These are phyloP conservation scores for Chaetoderma sp. DNA, from an alignment of 2,888 invertebrate genomes.

Conservation along the genomic window DNA sequence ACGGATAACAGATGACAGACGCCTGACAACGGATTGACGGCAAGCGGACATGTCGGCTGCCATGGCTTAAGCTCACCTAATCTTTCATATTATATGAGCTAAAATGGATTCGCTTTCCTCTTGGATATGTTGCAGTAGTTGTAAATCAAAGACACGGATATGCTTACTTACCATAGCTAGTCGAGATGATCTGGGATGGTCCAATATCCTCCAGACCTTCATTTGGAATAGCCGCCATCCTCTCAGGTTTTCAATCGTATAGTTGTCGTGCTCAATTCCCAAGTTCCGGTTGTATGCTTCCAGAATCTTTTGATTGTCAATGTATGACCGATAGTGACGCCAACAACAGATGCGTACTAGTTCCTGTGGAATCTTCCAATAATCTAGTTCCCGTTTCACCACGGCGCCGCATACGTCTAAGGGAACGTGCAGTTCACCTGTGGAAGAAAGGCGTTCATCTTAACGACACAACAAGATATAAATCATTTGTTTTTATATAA, in stretches of 20 bases:
- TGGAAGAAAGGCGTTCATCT: constrained; percentile 24
- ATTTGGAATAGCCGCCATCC: constrained; percentile 62
- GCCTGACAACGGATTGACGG: no score
- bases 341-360: constrained; percentile 67
- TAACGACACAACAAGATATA: no score
- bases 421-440: constrained; percentile 68
- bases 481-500: no score
- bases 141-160: not conserved
- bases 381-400: constrained; percentile 66
- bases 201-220: constrained; percentile 64
- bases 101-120: no score
- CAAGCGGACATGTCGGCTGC: no score
- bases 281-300: constrained; percentile 63
- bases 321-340: constrained; percentile 63
- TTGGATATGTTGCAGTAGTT: no score
- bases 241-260: constrained; percentile 46
- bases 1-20: no score
- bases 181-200: constrained; percentile 64
- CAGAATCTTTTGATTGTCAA: constrained; percentile 63
- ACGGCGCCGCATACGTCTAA: constrained; percentile 68
- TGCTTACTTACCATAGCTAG: constrained; percentile 60
- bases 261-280: constrained; percentile 53
- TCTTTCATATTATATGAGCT: no score
- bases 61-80: no score
- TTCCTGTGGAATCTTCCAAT: constrained; percentile 66